phyloP scores from a whole-genome alignment of 2,888 invertebrate genomes.

The Noctua janthe region DNA sequence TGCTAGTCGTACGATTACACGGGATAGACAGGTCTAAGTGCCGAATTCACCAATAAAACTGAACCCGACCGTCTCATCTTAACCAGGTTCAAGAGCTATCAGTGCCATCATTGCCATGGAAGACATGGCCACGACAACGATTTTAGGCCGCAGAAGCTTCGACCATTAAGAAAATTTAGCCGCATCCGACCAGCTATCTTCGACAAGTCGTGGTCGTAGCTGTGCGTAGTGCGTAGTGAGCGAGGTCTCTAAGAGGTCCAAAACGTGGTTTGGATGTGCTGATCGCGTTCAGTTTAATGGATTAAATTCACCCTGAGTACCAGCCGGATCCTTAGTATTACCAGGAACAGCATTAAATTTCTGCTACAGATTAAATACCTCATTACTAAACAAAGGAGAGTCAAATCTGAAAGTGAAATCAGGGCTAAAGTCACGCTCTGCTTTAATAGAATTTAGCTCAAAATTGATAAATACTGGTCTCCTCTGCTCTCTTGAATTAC shows the following conservation, averaged over 20 bases:
- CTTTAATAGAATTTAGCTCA: slow-evolving; percentile 29
- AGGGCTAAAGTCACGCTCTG: slow-evolving; percentile 15
- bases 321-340: neutral
- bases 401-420: slow-evolving; percentile 36
- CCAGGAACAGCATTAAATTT: slow-evolving; percentile 9
- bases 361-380: slow-evolving; percentile 1
- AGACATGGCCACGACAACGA: neutral
- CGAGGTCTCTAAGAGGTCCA: neutral
- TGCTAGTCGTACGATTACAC: too few species aligned
- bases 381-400: slow-evolving; percentile 16
- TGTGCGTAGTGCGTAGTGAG: too few species aligned
- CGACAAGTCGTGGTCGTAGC: too few species aligned
- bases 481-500: neutral
- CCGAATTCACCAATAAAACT: too few species aligned
- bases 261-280: neutral
- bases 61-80: too few species aligned
- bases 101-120: neutral
- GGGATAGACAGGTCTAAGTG: too few species aligned
- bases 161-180: too few species aligned
- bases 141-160: too few species aligned
- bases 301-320: neutral
- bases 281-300: neutral
- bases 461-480: slow-evolving; percentile 8
- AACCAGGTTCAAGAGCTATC: neutral
- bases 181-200: too few species aligned